A percentile compares a stretch with the other conserved stretches of the same genome.
These are phyloP conservation scores for Seira musarum DNA, from an alignment of 2,888 invertebrate species.

Conservation along the genomic window DNA sequence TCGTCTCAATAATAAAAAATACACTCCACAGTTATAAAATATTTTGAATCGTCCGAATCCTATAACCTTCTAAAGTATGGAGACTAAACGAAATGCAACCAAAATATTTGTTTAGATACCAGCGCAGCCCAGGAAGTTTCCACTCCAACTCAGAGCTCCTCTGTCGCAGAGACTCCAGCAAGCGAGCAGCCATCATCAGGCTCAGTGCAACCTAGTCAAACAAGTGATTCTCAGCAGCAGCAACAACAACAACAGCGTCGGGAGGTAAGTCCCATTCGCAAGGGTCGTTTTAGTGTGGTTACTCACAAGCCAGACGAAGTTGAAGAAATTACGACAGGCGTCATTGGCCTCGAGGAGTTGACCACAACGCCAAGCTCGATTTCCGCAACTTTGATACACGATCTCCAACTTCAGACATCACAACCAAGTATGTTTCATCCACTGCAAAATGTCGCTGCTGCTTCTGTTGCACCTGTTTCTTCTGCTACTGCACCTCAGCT, in stretches of 20 bases:
- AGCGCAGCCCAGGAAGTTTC: conserved; percentile 17
- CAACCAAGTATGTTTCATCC: conserved; percentile 53
- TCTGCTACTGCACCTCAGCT: conserved; percentile 37
- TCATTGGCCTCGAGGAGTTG: conserved; percentile 41
- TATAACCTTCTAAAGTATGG: not conserved
- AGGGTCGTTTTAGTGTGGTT: conserved; percentile 71
- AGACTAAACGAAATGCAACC: not conserved
- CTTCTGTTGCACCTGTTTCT: conserved; percentile 35
- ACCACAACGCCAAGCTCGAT: conserved; percentile 25
- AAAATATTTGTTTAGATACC: not conserved
- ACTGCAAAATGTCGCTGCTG: conserved; percentile 34
- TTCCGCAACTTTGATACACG: conserved; percentile 23
- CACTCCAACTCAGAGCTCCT: conserved; percentile 31
- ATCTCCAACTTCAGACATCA: conserved; percentile 31
- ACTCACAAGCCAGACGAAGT: conserved; percentile 70
- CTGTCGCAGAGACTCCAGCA: conserved; percentile 30
- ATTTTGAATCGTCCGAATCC: too few relatives aligned
- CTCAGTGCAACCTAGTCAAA: not conserved
- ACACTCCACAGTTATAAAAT: too few relatives aligned
- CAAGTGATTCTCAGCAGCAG: not conserved
- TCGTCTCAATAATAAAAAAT: too few relatives aligned
- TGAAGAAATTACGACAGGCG: conserved; percentile 57
- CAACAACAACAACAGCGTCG: conserved; percentile 27
- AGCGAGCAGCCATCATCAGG: conserved; percentile 8
- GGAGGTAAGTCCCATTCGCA: conserved; percentile 66